Base-by-base conservation (phyloP, 2,797 vertebrate species). In the Typhlichthys subterraneus region DNA sequence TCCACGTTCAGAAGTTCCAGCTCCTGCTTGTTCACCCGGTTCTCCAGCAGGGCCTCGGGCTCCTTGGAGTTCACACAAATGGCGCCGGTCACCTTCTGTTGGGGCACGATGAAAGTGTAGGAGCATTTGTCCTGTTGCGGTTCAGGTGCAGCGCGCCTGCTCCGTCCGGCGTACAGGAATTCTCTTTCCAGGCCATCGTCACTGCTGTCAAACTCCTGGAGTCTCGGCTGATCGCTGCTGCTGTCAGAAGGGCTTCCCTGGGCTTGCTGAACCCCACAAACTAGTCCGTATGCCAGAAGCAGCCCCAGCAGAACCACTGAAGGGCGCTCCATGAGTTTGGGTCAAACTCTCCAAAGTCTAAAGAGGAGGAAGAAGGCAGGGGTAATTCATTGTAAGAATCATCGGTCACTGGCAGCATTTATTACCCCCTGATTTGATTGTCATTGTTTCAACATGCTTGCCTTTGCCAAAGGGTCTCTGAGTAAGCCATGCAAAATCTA, bases 61-160 rank as follows among this genome's bases (percentile, higher is more conserved):
- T 97, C 97, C 83, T 95, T 96, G 73, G 96, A 97, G 88, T 97
- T 98, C 51, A 99, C 97, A 11, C 98, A 99, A 75, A 99, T 99
- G 79, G 98, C 97, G 11, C 97, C 98, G 0, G 96, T 98, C 67
- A 99, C 96, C 91, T 96, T 96, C 76, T 97, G 95, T 53, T 98
- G 98, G 61, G 98, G 98, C 72, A 99, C 97, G 1, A 99, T 97
- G 60, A 99, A 99, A 45, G 98, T 99, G 74, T 99, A 99, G 70
- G 96, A 98, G 79, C 98, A 99, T 71, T 98, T 98, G 85, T 93
- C 92, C 75, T 96, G 92, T 11, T 86, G 89, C 12, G 79, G 78
- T 47, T 90, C 90, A 4, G 72, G 63, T 2, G 89, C 71, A 17
- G 88, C 92, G 2, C 91, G 89, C 49, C 96, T 93, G 81, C 91